A percentile compares a stretch with the other conserved stretches of the same genome.
Conservation (phyloP, 2,113 vertebrate species). For the Rhinolophus sinicus region DNA sequence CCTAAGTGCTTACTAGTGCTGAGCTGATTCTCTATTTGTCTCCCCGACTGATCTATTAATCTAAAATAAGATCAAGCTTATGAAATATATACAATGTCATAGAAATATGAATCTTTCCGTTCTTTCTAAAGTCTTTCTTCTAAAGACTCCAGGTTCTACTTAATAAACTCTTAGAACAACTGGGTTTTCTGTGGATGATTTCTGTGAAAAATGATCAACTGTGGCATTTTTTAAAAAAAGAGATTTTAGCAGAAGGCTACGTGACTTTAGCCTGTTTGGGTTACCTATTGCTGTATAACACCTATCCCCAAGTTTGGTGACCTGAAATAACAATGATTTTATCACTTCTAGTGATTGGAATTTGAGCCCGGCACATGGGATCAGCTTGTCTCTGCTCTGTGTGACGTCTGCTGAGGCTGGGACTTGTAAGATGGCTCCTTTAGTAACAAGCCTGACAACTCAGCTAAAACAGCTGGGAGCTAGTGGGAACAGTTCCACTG, state of each 20-base stretch:
- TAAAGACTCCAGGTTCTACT: background rate
- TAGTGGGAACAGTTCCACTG: background rate
- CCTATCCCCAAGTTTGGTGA: background rate
- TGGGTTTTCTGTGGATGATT: conserved; percentile 29
- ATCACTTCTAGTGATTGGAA: background rate
- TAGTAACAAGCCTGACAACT: background rate
- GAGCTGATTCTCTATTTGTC: background rate
- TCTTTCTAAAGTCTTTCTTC: background rate
- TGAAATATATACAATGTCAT: background rate
- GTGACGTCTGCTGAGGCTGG: background rate
- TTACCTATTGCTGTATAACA: background rate
- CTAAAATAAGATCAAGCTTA: conserved; percentile 17
- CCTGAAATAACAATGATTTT: background rate
- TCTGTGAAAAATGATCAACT: background rate
- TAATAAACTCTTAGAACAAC: background rate
- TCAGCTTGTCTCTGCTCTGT: background rate
- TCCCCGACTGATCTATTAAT: background rate
- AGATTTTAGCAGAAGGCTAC: background rate
- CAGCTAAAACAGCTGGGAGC: background rate
- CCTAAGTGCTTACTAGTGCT: background rate
- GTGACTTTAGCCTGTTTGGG: background rate
- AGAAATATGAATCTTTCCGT: background rate
- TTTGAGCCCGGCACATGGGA: background rate
- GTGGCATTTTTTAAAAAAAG: background rate
- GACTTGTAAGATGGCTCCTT: background rate